Conservation (phyloP, 2,888 invertebrate species). For the Tanaodytes sp. region DNA sequence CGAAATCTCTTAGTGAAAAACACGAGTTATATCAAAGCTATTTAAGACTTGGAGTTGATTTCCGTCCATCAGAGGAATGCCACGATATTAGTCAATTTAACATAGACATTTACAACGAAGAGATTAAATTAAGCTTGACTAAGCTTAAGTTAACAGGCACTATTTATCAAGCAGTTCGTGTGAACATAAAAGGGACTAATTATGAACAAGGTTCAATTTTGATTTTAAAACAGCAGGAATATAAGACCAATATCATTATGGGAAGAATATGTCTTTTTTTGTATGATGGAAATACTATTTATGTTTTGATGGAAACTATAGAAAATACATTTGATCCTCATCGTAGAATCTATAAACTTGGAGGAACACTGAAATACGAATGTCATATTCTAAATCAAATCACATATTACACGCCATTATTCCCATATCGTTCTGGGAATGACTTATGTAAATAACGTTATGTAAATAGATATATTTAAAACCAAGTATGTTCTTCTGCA, state of each 20-base stretch:
- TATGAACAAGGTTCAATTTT: constrained; percentile 37
- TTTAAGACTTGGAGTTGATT: constrained; percentile 9
- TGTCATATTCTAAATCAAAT: constrained; percentile 34
- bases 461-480: too few species aligned
- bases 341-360: constrained; percentile 18
- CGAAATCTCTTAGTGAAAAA: constrained; percentile 22
- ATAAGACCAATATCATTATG: neutral
- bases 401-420: constrained; percentile 36
- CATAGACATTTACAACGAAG: constrained; percentile 13
- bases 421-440: constrained; percentile 17
- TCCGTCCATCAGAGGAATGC: constrained; percentile 14
- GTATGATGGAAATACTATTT: neutral
- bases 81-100: constrained; percentile 18
- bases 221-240: constrained; percentile 16
- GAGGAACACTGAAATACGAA: constrained; percentile 22
- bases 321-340: neutral
- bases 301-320: neutral
- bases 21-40: constrained; percentile 45
- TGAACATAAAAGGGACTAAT: constrained; percentile 37
- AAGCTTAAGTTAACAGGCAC: neutral
- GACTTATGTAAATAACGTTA: too few species aligned
- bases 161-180: constrained; percentile 22
- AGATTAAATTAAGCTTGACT: constrained; percentile 18
- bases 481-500: too few species aligned
- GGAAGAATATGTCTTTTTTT: neutral